Conservation (phyloP, 2,113 vertebrate genomes). For the Apteryx mantelli region DNA sequence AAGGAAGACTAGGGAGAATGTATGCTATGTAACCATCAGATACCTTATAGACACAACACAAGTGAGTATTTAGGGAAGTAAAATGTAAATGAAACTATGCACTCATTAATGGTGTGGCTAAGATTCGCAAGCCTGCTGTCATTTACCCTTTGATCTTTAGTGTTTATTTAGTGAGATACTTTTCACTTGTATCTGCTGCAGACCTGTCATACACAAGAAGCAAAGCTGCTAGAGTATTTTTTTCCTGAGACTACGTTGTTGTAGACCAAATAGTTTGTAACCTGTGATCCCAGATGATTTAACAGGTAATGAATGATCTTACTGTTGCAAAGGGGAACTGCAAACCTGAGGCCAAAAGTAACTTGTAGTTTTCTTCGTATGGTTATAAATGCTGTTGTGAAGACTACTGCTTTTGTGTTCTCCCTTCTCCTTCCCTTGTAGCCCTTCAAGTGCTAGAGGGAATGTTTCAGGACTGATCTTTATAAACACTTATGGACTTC, state of each 20-base stretch:
- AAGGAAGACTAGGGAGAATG: no score
- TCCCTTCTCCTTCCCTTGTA: neutral
- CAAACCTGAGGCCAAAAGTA: neutral
- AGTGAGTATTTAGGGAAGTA: neutral
- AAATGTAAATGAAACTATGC: neutral
- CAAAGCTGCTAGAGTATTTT: neutral
- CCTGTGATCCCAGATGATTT: neutral
- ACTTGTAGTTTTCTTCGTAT: neutral
- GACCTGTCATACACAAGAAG: neutral
- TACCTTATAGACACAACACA: neutral
- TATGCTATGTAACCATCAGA: neutral
- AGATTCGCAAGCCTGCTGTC: neutral
- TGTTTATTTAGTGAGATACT: neutral
- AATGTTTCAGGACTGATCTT: neutral
- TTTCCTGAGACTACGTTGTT: neutral
- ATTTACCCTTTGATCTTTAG: neutral
- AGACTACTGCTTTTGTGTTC: neutral
- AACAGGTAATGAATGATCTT: neutral
- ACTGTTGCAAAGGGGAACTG: neutral
- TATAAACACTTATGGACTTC: neutral
- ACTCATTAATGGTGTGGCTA: neutral
- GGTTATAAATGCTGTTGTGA: neutral
- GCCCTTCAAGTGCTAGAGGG: neutral
- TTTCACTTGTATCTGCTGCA: neutral
- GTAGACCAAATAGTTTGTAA: neutral